phyloP scores from a whole-genome alignment of 2,113 vertebrate genomes.

The Catharus bicknelli region DNA sequence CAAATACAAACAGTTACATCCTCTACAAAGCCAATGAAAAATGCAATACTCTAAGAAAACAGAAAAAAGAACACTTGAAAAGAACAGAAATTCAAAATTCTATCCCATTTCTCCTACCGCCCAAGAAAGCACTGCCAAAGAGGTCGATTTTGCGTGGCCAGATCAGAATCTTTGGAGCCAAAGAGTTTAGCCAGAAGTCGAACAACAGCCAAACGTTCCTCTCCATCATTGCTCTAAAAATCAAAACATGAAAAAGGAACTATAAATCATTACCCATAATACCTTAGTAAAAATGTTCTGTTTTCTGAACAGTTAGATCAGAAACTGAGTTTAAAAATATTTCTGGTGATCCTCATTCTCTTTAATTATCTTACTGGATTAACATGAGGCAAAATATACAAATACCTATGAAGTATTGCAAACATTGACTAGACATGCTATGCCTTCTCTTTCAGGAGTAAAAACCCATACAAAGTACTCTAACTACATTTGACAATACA shows the following conservation, averaged over 20 bases:
- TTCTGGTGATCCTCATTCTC: neutral
- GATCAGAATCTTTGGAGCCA: conserved; percentile 96
- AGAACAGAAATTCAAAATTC: neutral
- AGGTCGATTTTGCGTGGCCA: conserved; percentile 95
- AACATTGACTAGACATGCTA: neutral
- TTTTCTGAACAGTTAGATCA: neutral
- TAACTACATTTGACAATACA: neutral
- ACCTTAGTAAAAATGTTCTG: neutral
- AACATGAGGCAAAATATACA: neutral
- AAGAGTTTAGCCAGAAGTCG: conserved; percentile 95
- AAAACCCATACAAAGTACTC: neutral
- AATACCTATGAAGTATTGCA: neutral
- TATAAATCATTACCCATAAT: neutral
- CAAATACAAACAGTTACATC: neutral
- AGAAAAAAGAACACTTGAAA: neutral
- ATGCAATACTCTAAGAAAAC: neutral
- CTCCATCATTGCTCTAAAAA: conserved; percentile 93
- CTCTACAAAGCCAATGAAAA: neutral
- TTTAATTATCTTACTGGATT: neutral
- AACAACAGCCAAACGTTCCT: conserved; percentile 96
- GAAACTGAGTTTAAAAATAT: neutral
- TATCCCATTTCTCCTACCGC: conserved; percentile 76
- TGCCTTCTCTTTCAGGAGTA: neutral
- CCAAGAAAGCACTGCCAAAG: conserved; percentile 99
- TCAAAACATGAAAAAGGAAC: conserved; percentile 19